Conservation (phyloP, 2,113 vertebrate species). For the Vidua macroura region DNA sequence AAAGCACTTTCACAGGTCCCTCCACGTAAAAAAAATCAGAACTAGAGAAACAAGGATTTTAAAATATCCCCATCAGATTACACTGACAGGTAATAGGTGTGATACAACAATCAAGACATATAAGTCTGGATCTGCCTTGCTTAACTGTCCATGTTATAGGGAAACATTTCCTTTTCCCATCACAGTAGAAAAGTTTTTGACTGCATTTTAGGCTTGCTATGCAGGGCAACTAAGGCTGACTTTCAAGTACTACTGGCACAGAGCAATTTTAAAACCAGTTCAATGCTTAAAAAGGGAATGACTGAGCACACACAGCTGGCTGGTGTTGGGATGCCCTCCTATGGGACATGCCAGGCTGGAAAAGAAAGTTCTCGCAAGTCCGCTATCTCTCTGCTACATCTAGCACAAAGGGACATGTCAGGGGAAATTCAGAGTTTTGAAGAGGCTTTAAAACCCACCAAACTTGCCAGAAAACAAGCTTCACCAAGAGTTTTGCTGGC, state of each 20-base stretch:
- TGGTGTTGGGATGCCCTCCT: not conserved
- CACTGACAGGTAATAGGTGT: too few species aligned
- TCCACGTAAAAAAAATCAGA: not conserved
- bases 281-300: constrained; percentile 41
- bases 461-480: not conserved
- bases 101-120: not conserved
- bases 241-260: not conserved
- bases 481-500: fast-evolving
- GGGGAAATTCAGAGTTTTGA: not conserved
- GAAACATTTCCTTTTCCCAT: not conserved
- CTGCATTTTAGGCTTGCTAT: not conserved
- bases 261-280: not conserved
- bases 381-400: not conserved
- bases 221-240: not conserved
- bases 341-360: not conserved
- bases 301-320: not conserved
- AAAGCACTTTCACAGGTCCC: not conserved
- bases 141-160: not conserved
- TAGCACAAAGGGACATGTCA: not conserved
- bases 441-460: not conserved
- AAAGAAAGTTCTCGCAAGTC: not conserved
- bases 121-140: not conserved
- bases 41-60: not conserved
- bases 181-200: not conserved
- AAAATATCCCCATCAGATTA: not conserved